A percentile compares a stretch with the other conserved stretches of the same genome.
phyloP scores from a whole-genome alignment of 2,113 vertebrate genomes.

The Himantopus leucocephalus region DNA sequence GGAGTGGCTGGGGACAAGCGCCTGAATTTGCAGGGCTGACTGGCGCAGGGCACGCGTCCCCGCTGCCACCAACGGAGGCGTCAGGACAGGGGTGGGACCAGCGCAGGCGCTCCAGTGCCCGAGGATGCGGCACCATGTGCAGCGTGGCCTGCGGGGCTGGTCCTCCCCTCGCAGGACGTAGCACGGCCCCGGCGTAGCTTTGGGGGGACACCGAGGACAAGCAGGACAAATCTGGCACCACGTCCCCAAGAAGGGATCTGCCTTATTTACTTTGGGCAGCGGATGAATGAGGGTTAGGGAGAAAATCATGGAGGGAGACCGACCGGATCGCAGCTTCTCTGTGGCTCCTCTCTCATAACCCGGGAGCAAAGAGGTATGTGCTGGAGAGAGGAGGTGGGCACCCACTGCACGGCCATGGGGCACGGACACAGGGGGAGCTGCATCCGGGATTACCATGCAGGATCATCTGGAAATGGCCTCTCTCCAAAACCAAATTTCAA shows the following conservation, averaged over 20 bases:
- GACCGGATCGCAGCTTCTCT: neutral
- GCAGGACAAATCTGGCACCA: neutral
- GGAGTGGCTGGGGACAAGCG: neutral
- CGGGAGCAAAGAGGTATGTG: neutral
- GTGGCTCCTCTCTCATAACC: neutral
- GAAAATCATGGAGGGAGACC: neutral
- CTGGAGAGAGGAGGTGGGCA: neutral
- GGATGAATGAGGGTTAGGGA: neutral
- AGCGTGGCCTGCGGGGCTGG: neutral
- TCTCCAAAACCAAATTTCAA: neutral
- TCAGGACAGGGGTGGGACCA: neutral
- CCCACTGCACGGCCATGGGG: fast-evolving
- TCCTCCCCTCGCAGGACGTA: fast-evolving
- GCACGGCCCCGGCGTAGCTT: fast-evolving
- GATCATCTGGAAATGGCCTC: neutral
- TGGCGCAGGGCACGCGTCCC: fast-evolving
- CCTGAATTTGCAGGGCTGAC: neutral
- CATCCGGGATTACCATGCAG: neutral
- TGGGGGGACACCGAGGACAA: neutral
- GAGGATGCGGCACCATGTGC: fast-evolving
- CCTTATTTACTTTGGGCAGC: neutral
- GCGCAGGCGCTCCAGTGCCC: fast-evolving
- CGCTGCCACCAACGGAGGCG: fast-evolving
- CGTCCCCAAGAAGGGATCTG: neutral
- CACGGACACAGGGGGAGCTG: fast-evolving